A percentile compares a stretch with the other conserved stretches of the same genome.
Conservation (phyloP, 2,888 invertebrate species). For the Terebella lapidaria region DNA sequence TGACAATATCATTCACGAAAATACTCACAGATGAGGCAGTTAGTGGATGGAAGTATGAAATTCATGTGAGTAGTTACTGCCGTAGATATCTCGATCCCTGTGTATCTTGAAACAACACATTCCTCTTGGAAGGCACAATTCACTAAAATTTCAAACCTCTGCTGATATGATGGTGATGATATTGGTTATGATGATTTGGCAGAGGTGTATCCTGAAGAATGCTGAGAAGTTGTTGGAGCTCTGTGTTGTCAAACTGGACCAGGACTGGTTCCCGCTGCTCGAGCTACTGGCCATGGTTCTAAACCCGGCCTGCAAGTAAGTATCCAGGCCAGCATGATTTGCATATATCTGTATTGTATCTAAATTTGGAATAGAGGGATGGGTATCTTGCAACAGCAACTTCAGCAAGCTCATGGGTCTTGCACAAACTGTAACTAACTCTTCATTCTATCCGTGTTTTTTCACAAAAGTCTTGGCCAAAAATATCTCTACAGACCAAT, state of each 20-base stretch:
- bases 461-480: too few species aligned
- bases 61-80: conserved; percentile 64
- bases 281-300: conserved; percentile 88
- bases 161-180: neutral
- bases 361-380: too few species aligned
- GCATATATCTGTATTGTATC: too few species aligned
- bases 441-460: too few species aligned
- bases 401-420: too few species aligned
- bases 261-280: conserved; percentile 81
- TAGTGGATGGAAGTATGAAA: conserved; percentile 94
- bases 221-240: conserved; percentile 87
- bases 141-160: neutral
- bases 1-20: conserved; percentile 91
- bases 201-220: conserved; percentile 83
- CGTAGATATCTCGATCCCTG: too few species aligned
- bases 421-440: too few species aligned
- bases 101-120: neutral
- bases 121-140: neutral
- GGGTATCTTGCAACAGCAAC: too few species aligned
- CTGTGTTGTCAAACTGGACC: conserved; percentile 85
- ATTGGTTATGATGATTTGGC: conserved; percentile 19
- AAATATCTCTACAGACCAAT: too few species aligned
- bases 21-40: conserved; percentile 96
- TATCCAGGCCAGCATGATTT: too few species aligned
- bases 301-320: conserved; percentile 91